Conservation (phyloP, 2,888 invertebrate species). For the Coleophora flavipennella region DNA sequence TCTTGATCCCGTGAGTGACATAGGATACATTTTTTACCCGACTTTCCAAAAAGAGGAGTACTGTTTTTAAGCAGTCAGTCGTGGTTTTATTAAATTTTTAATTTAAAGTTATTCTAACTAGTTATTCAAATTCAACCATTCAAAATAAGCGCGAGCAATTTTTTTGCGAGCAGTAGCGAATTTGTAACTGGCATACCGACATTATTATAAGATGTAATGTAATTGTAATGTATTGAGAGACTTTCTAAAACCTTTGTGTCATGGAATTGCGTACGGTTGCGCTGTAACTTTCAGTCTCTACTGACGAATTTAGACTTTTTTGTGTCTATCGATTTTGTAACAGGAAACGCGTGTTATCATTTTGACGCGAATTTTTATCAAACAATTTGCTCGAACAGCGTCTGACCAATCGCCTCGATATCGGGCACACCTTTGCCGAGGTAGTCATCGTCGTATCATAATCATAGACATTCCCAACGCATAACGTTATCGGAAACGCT, state of each 20-base stretch:
- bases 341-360: too few relatives aligned
- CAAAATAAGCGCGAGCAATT: neutral
- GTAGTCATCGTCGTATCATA: conserved; percentile 17
- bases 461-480: conserved; percentile 43
- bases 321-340: too few relatives aligned
- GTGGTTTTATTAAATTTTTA: too few relatives aligned
- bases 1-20: too few relatives aligned
- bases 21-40: too few relatives aligned
- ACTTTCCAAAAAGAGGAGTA: too few relatives aligned
- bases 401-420: conserved; percentile 8
- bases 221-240: conserved; percentile 20
- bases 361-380: too few relatives aligned
- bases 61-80: too few relatives aligned
- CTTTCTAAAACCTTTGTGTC: conserved; percentile 40
- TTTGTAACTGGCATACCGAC: conserved; percentile 42
- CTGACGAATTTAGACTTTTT: too few relatives aligned
- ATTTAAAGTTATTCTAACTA: too few relatives aligned
- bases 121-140: too few relatives aligned
- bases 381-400: neutral
- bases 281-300: too few relatives aligned
- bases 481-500: conserved; percentile 31
- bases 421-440: conserved; percentile 31
- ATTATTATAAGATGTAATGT: conserved; percentile 31
- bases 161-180: conserved; percentile 26
- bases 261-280: conserved; percentile 17